Evolutionary conservation across 2,113 vertebrate species (phyloP), one percentile per base, ranked within the genome.

Genomic region (Platichthys flesus): DNA sequence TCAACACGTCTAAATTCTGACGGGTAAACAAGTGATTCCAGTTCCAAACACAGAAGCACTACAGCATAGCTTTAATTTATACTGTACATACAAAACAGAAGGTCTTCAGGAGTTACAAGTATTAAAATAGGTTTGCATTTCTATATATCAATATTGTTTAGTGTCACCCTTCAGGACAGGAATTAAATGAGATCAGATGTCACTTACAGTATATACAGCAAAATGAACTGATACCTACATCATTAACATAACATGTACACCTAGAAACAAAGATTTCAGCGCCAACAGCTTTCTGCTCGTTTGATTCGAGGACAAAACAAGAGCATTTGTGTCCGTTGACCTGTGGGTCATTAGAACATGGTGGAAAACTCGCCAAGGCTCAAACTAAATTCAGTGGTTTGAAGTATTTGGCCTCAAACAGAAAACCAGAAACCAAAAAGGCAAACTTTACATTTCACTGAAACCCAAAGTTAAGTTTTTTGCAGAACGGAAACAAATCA

Each of bases 81-180:
- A 89, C 85, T 85, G 71, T 89, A 82, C 85, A 91, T 91, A 92
- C 74, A 93, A 92, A 94, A 93, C 91, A 92, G 73, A 87, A 57
- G 71, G 40, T 90, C 81, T 90, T 85, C 90, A 90, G 82, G 88
- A 86, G 70, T 90, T 90, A 88, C 78, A 81, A 81, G 88, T 88
- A 91, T 84, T 90, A 92, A 90, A 90, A 91, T 87, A 93, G 83
- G 70, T 91, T 90, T 90, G 82, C 83, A 89, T 93, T 91, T 91
- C 85, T 92, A 89, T 89, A 73, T 85, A 83, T 79, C 83, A 79
- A 70, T 74, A 49, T 74, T 83, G 79, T 87, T 88, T 90, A 89
- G 74, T 70, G 63, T 88, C 83, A 87, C 73, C 70, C 78, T 63
- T 80, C 63, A 89, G 82, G 79, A 87, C 67, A 82, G 66, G 24